Evolutionary conservation across 1,140 invertebrate genomes (phyloP).

Genomic region (Solenopsis invicta): DNA sequence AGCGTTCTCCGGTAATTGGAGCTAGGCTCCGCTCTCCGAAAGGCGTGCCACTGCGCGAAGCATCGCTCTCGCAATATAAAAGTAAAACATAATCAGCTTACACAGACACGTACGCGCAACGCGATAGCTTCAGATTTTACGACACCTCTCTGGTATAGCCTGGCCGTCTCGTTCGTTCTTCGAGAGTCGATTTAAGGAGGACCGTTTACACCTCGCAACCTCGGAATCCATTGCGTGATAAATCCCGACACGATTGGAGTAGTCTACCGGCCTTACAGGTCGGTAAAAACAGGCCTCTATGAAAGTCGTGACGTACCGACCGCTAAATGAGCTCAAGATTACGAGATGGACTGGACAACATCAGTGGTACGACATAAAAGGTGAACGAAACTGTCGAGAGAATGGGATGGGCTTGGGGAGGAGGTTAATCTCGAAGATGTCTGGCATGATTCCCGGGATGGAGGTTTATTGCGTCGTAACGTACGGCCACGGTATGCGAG

Average conservation of each 20-base stretch:
- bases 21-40: slow-evolving; percentile 7
- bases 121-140: slow-evolving; percentile 16
- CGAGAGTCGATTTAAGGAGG: slow-evolving; percentile 21
- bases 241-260: slow-evolving; percentile 13
- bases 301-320: background rate
- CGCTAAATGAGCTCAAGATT: slow-evolving; percentile 48
- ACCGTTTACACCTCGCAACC: slow-evolving; percentile 17
- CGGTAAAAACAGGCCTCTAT: background rate
- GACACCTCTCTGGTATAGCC: background rate
- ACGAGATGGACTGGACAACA: slow-evolving; percentile 34
- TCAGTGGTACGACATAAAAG: slow-evolving; percentile 32
- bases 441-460: slow-evolving; percentile 78
- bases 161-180: background rate
- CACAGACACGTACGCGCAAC: background rate
- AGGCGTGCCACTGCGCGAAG: no score
- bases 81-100: slow-evolving; percentile 36
- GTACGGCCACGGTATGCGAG: slow-evolving; percentile 58
- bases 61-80: background rate
- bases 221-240: slow-evolving; percentile 23
- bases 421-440: slow-evolving; percentile 82
- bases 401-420: slow-evolving; percentile 23
- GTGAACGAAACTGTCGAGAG: slow-evolving; percentile 47
- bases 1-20: slow-evolving; percentile 2
- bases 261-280: background rate
- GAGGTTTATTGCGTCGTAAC: slow-evolving; percentile 83